Evolutionary conservation across 53 echinoderm and acorn worm genomes (phyloP).

Genomic region (Astropecten irregularis): DNA sequence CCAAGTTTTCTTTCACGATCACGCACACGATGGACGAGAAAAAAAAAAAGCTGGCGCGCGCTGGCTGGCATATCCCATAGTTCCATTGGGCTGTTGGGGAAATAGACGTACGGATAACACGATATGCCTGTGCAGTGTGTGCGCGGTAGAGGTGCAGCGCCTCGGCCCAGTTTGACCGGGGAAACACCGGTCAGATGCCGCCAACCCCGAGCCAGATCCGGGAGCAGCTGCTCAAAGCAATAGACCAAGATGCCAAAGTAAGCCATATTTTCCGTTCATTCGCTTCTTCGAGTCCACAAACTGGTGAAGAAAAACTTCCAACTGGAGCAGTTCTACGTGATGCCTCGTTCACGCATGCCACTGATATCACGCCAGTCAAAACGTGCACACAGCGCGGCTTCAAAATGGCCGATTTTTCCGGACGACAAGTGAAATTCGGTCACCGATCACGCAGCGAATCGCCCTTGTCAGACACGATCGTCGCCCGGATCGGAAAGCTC

Average conservation of each 20-base stretch:
- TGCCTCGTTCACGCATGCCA: not conserved
- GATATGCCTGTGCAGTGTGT: constrained; percentile 59
- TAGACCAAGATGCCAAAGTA: constrained; percentile 99
- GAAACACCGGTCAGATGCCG: constrained; percentile 98
- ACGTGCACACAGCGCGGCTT: constrained; percentile 3
- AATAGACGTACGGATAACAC: constrained; percentile 1
- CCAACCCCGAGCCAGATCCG: constrained; percentile 97
- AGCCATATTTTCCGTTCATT: constrained; percentile 62
- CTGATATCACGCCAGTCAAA: not conserved
- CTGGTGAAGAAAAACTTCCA: constrained; percentile 3
- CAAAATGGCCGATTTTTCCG: constrained; percentile 69
- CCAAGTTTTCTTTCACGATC: constrained; percentile 18
- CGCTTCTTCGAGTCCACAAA: constrained; percentile 6
- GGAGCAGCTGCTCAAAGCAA: constrained; percentile 99
- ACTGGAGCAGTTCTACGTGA: not conserved
- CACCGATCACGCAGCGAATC: constrained; percentile 10
- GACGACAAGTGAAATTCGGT: constrained; percentile 39
- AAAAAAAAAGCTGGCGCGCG: constrained; percentile 25
- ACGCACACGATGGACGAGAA: too few species aligned
- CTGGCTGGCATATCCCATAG: constrained; percentile 47
- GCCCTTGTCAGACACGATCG: constrained; percentile 56
- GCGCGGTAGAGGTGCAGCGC: constrained; percentile 77
- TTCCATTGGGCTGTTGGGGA: constrained; percentile 56
- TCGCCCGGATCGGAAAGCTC: constrained; percentile 32
- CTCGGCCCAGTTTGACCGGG: constrained; percentile 89